phyloP scores from a whole-genome alignment of 1,140 invertebrate species.

The Trachymyrmex cornetzi region DNA sequence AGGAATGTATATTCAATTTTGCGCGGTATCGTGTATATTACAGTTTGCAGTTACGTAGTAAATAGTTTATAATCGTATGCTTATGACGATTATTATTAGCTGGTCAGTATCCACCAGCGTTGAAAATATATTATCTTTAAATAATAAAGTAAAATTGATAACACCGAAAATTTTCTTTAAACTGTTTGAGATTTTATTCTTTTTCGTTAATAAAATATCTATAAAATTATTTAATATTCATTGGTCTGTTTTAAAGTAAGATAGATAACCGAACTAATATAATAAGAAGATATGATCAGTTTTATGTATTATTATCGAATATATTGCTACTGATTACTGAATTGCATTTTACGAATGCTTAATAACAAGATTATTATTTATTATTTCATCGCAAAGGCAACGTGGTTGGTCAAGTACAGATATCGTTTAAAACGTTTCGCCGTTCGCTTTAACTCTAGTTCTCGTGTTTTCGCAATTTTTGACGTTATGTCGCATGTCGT shows the following conservation, averaged over 20 bases:
- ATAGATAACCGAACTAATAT: too few relatives aligned
- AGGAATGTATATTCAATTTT: conserved; percentile 56
- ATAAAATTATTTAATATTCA: not conserved
- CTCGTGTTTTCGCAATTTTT: conserved; percentile 22
- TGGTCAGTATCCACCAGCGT: not conserved
- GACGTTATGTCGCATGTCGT: not conserved
- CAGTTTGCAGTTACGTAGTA: conserved; percentile 56
- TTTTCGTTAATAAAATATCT: not conserved
- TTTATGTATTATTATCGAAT: too few relatives aligned
- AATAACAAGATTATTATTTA: not conserved
- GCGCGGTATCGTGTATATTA: conserved; percentile 48
- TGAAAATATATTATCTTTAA: not conserved
- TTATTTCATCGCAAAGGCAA: not conserved
- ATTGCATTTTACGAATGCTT: not conserved
- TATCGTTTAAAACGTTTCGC: not conserved
- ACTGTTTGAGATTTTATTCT: not conserved
- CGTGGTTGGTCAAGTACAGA: not conserved
- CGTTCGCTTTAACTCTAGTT: not conserved
- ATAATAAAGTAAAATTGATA: conserved; percentile 23
- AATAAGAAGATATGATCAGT: too few relatives aligned
- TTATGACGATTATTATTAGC: conserved; percentile 55
- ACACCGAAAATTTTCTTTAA: not conserved
- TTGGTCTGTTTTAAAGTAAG: not conserved
- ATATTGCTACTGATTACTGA: not conserved
- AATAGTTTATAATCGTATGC: conserved; percentile 56